These are phyloP conservation scores for Dreissena polymorpha DNA, from an alignment of 1,140 invertebrate species.

Conservation along the genomic window DNA sequence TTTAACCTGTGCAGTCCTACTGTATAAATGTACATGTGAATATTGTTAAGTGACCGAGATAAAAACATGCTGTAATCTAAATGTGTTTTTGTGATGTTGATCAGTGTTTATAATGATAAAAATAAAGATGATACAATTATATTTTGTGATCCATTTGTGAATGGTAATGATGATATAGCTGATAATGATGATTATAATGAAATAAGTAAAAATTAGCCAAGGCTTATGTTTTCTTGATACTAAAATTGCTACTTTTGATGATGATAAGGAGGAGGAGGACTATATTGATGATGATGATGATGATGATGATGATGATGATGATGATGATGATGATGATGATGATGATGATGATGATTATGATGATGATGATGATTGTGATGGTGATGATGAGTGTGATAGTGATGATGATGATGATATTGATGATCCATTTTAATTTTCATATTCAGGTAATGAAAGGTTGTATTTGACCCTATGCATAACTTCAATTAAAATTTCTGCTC, in stretches of 20 bases:
- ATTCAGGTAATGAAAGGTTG: too few species aligned
- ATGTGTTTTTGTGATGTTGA: too few species aligned
- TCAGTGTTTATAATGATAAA: too few species aligned
- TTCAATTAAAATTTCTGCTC: too few species aligned
- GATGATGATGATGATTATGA: constrained; percentile 32
- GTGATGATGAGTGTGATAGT: neutral
- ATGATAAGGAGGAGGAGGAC: constrained; percentile 7
- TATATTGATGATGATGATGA: constrained; percentile 40
- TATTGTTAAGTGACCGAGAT: too few species aligned
- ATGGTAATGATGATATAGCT: neutral
- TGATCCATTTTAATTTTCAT: too few species aligned
- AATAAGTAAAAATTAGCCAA: constrained; percentile 21
- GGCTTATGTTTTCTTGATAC: neutral
- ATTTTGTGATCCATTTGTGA: neutral
- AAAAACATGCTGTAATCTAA: too few species aligned
- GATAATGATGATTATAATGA: neutral
- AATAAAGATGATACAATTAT: too few species aligned
- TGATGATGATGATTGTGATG: constrained; percentile 20
- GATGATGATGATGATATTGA: neutral
- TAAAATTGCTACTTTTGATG: constrained; percentile 33
- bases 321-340: constrained; percentile 45
- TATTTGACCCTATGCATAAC: too few species aligned
- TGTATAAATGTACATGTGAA: too few species aligned
- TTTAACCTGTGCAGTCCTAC: too few species aligned
- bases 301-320: constrained; percentile 47